These are phyloP conservation scores for Spodoptera litura DNA, from an alignment of 1,140 invertebrate species.

Conservation along the genomic window DNA sequence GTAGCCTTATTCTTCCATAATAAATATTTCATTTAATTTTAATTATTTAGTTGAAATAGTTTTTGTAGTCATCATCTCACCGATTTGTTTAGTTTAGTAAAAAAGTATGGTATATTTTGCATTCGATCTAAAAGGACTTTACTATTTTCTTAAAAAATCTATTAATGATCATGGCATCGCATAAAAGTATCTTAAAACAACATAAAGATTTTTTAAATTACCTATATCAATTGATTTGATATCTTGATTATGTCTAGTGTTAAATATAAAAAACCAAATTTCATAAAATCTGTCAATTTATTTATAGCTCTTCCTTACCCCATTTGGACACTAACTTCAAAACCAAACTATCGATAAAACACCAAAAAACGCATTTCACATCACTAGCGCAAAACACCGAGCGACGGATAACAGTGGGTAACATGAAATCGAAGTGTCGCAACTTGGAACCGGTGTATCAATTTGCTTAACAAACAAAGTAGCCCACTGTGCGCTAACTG, in stretches of 20 bases:
- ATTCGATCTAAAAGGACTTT: background rate
- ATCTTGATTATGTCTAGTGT: too few species aligned
- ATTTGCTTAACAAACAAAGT: constrained; percentile 35
- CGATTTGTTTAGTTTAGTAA: constrained; percentile 16
- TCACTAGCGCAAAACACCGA: background rate
- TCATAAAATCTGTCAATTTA: too few species aligned
- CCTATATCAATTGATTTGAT: too few species aligned
- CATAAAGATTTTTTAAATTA: too few species aligned
- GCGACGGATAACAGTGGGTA: background rate
- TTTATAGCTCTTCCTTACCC: too few species aligned
- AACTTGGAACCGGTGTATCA: constrained; percentile 3
- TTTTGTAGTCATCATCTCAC: constrained; percentile 38
- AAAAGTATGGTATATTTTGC: constrained; percentile 7
- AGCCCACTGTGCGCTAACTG: constrained; percentile 7
- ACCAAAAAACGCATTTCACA: background rate
- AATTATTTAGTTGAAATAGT: constrained; percentile 20
- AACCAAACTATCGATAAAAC: background rate
- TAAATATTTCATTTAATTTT: constrained; percentile 1
- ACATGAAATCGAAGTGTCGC: constrained; percentile 20
- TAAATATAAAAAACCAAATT: too few species aligned
- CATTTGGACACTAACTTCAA: background rate
- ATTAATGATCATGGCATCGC: too few species aligned
- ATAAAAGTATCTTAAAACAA: too few species aligned
- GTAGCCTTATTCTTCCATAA: constrained; percentile 36
- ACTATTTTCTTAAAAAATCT: too few species aligned